Evolutionary conservation across 1,140 invertebrate species (phyloP).

Genomic region (Solenopsis invicta): DNA sequence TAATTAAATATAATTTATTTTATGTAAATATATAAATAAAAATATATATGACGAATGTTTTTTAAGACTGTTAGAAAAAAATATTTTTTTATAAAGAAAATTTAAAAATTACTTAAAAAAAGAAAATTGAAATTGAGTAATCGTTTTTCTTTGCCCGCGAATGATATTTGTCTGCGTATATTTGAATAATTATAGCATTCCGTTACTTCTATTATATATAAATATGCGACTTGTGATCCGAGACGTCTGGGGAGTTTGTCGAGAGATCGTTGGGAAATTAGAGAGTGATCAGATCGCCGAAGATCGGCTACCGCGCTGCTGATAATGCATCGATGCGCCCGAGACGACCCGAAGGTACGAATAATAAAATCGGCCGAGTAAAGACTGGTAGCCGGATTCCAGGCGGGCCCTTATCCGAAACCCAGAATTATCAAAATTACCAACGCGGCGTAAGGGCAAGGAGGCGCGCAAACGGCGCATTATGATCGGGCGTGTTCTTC

Average conservation of each 20-base stretch:
- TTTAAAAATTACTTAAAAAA: too few species aligned
- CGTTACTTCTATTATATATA: neutral
- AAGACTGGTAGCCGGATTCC: conserved; percentile 85
- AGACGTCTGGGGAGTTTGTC: neutral
- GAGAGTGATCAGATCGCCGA: conserved; percentile 41
- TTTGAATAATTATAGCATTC: neutral
- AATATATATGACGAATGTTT: too few species aligned
- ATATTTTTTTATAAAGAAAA: too few species aligned
- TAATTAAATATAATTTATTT: too few species aligned
- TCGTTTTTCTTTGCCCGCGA: too few species aligned
- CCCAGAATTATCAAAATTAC: conserved; percentile 86
- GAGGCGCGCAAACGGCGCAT: conserved; percentile 82
- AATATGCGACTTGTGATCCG: neutral
- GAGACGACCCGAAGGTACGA: conserved; percentile 62
- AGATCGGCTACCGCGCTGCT: conserved; percentile 55
- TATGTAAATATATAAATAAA: too few species aligned
- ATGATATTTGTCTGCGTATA: too few species aligned
- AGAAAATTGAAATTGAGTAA: too few species aligned
- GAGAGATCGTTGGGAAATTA: conserved; percentile 54
- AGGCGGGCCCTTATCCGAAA: conserved; percentile 78
- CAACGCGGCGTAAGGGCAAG: conserved; percentile 61
- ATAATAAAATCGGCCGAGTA: conserved; percentile 77
- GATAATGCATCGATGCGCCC: conserved; percentile 57
- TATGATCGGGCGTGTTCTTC: conserved; percentile 67
- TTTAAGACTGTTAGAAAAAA: too few species aligned